Evolutionary conservation across 2,797 vertebrate genomes (phyloP), one percentile per base, ranked within the genome.

Genomic region (Chromis chromis): DNA sequence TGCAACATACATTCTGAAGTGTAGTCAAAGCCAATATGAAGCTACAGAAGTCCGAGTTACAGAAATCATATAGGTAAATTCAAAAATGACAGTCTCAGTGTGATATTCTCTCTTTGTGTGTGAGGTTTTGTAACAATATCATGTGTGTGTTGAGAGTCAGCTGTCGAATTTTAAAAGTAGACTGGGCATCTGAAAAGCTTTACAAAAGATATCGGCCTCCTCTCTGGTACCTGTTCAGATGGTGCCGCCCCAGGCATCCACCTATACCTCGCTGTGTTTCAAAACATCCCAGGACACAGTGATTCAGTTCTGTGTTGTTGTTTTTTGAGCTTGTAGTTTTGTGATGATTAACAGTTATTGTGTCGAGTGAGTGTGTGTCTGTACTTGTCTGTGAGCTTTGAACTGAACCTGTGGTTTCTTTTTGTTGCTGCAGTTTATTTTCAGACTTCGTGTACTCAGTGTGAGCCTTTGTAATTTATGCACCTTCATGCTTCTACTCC

Each of bases 251-350:
- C 4, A 54, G 36, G 25, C 39, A 0, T 31, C n/a, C 25, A 14
- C 44, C 58, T 42, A 42, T 7, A 59, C 56, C 67, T 70, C 5
- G 1, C 27, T 3, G 1, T 59, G 28, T 59, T 36, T 50, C 40
- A 19, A 61, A 59, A 59, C 42, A 24, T 58, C 55, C 60, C 67
- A 48, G 24, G 50, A 62, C 3, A 3, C 7, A 9, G 31, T 74
- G 76, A 82, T 65, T 80, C 79, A 82, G 50, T 14, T 62, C 42
- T 70, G 44, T 54, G 65, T n/a, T n/a, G n/a, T 31, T 2, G 22
- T 70, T 31, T 50, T 60, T 61, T 39, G 3, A 53, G 46, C 4
- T 40, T 64, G 25, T 52, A n/a, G 44, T 50, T 70, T 59, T 70
- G 12, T 62, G 44, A 58, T 44, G 46, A 61, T 65, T 4, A 39